Percentiles rank a stretch among this genome's conserved stretches.
These are phyloP conservation scores for Pemphredon lugubris DNA, from an alignment of 2,888 invertebrate species.

Conservation along the genomic window DNA sequence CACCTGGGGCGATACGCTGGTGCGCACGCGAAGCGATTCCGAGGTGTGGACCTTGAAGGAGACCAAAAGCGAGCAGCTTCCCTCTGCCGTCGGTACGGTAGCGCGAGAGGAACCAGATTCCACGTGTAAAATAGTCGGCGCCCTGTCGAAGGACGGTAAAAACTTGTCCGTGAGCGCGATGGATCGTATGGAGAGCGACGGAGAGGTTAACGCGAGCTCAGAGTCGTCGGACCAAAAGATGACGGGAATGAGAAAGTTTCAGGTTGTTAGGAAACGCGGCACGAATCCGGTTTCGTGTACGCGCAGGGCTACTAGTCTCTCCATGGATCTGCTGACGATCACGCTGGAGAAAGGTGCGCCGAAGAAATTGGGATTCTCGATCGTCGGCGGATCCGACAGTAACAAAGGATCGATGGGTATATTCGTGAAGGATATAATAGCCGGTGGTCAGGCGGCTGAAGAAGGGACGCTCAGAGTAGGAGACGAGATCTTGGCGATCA, in stretches of 20 bases:
- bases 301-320: constrained; percentile 71
- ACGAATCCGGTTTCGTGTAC: constrained; percentile 54
- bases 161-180: constrained; percentile 62
- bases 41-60: constrained; percentile 70
- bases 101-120: constrained; percentile 2
- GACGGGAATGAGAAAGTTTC: constrained; percentile 82
- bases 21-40: constrained; percentile 69
- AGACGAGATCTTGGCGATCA: constrained; percentile 85
- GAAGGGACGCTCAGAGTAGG: constrained; percentile 84
- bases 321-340: constrained; percentile 76
- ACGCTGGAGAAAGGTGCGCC: constrained; percentile 83
- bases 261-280: constrained; percentile 73
- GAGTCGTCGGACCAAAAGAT: constrained; percentile 63
- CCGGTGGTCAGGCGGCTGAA: constrained; percentile 85
- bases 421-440: constrained; percentile 85
- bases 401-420: constrained; percentile 85
- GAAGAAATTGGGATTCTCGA: constrained; percentile 85
- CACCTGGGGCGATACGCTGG: constrained; percentile 70
- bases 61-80: constrained; percentile 5
- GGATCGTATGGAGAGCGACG: constrained; percentile 36
- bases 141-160: constrained; percentile 66
- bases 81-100: background rate
- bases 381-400: constrained; percentile 86
- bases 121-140: constrained; percentile 64
- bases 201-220: constrained; percentile 9